Base-by-base conservation (phyloP, 1,140 invertebrate species). In the Diabrotica undecimpunctata region DNA sequence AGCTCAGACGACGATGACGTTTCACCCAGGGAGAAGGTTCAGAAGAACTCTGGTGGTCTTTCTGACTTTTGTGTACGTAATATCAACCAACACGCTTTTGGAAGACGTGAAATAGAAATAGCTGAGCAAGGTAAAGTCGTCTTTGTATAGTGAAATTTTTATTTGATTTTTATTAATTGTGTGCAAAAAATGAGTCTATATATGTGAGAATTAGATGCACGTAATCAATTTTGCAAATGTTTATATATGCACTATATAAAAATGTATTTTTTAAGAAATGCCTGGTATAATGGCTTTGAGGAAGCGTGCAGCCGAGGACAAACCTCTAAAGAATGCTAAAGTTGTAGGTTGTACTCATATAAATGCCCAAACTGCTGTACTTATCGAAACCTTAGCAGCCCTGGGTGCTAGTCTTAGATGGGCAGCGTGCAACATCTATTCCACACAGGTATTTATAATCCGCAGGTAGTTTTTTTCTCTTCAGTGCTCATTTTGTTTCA, bases 371-470 rank as follows among this genome's bases (percentile, higher is more conserved):
- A 98, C 96, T 3, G 96, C 96, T 10, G 96, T 98, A 64, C 81
- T 99, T 46, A 94, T 98, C 62, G 96, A 99, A 80, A 98, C 96
- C 0, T 80, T 98, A 35, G 87, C 89, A 3, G 90, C 93, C 59
- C 82, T 98, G 10, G 96, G 96, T 0, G 96, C 96, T 10, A 89
- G 92, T 69, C 89, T 97, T 0, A 85, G 96, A 77, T 98, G 96
- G 96, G 90, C 95, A 0, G 95, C 96, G 6, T 99, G 96, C 79
- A 99, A 99, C 81, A 99, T 99, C 71, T 98, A 97, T 81, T 98
- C 96, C 50, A 98, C 96, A 6, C 96, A 97, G 82, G 88, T 88
- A 79, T 36, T 25, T 25, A 25, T 25, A 25, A 55, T 56, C 5
- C 4, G 25, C 25, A 25, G 25, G 4, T 25, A 25, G 25, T 25